These are phyloP conservation scores for Sander vitreus DNA, from an alignment of 2,113 vertebrate species.

Conservation along the genomic window DNA sequence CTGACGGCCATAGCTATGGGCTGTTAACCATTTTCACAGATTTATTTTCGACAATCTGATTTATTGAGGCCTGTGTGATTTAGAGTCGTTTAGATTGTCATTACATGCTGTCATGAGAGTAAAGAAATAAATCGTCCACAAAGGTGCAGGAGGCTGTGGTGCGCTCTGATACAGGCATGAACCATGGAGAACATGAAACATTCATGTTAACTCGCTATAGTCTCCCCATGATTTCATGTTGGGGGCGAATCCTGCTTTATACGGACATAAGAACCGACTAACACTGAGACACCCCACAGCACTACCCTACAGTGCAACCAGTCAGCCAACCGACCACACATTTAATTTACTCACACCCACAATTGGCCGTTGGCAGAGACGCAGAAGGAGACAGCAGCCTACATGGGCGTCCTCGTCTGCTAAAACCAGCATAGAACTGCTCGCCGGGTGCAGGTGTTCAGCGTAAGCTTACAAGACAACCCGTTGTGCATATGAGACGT, in stretches of 20 bases:
- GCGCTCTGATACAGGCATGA: slow-evolving; percentile 61
- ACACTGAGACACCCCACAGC: slow-evolving; percentile 60
- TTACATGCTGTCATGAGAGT: slow-evolving; percentile 58
- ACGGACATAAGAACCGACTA: slow-evolving; percentile 58
- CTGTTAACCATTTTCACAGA: slow-evolving; percentile 37
- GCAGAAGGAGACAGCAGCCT: slow-evolving; percentile 51
- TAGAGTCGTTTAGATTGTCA: slow-evolving; percentile 37
- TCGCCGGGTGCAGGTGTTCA: slow-evolving; percentile 62
- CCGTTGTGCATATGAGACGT: slow-evolving; percentile 84
- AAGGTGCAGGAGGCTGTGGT: slow-evolving; percentile 56
- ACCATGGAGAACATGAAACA: slow-evolving; percentile 73
- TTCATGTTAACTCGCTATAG: slow-evolving; percentile 62
- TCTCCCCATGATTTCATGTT: slow-evolving; percentile 64
- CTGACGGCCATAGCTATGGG: slow-evolving; percentile 23
- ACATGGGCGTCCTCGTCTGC: slow-evolving; percentile 77
- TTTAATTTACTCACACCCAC: slow-evolving; percentile 72
- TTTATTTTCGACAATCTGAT: slow-evolving; percentile 43
- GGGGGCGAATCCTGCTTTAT: slow-evolving; percentile 55
- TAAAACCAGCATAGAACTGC: slow-evolving; percentile 58
- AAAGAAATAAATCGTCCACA: slow-evolving; percentile 59
- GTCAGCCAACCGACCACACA: slow-evolving; percentile 66
- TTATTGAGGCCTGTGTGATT: slow-evolving; percentile 49
- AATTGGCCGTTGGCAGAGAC: slow-evolving; percentile 65
- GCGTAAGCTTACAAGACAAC: slow-evolving; percentile 58
- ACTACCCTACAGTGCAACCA: slow-evolving; percentile 59